Base-by-base conservation (phyloP, 92 coral and sea anemone species). In the Siderastrea radians region DNA sequence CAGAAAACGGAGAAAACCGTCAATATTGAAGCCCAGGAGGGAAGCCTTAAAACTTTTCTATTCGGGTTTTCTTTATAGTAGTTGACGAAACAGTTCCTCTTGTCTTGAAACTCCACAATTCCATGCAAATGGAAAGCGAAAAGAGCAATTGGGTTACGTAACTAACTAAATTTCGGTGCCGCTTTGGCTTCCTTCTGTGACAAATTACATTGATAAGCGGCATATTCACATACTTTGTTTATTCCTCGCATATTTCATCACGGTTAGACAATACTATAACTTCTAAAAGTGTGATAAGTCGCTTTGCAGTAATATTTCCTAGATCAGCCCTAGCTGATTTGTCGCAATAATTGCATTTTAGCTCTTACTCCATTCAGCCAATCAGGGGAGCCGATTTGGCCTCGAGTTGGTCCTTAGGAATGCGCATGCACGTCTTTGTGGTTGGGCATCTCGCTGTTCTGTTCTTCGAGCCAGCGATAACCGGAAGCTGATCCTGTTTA, bases 271-370 rank as follows among this genome's bases (percentile, higher is more conserved):
- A 81, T 9, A 81, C 38, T 51, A 43, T 61, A 6, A 7, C 66
- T 4, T 58, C 5, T 59, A 1, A 57, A 77, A 12, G 53, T 44
- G 81, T 44, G 43, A 60, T 65, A 69, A 71, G 86, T 57, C 86
- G 75, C 59, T 71, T 70, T 82, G 55, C 66, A 38, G 48, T 47
- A 82, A 82, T 72, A 62, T 69, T 58, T 72, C 86, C 78, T 17
- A 57, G 1, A 46, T 68, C 14, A 72, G 43, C 1, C 48, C 44
- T 80, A 38, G 47, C 64, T 19, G 47, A 16, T 64, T 11, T 81
- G 53, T 26, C 43, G 50, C 10, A 66, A 67, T 6, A 51, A 68
- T 53, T 52, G 38, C 17, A 68, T 66, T 79, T 49, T 49, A 50
- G 12, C 1, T 11, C 44, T 1, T 54, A 14, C 26, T 11, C 7